Evolutionary conservation across 2,888 invertebrate species (phyloP), one percentile per base, ranked within the genome.

Genomic region (Buathra laborator): DNA sequence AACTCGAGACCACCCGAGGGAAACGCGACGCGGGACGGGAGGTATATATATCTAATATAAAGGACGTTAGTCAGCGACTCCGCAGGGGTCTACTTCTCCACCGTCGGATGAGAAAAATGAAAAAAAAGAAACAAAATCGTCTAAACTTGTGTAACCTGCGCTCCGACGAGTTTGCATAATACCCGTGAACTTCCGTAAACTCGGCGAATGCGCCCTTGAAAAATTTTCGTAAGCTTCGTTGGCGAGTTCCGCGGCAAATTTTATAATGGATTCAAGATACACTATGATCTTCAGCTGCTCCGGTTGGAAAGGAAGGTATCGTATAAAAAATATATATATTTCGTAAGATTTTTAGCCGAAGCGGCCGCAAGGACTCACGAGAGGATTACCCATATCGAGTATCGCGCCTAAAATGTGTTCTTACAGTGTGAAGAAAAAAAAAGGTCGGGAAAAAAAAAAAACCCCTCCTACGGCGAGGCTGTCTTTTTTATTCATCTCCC

Each of bases 381-480:
- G 64, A 80, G 72, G 64, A 86, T 86, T 84, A 86, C 53, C 79
- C 81, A 19, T 84, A 84, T 86, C 84, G 76, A 81, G 62, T 86
- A 53, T 86, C 86, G 53, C 78, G 62, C 48, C 48, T 19, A 53
- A 62, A 44, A 44, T 44, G 51, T 66, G 19, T 32, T 46, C 44
- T 59, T 75, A 75, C 51, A 62, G 64, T 29, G 68, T 37, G 14
- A 24, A 51, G 70, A 56, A 51, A 44, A 12, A 72, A 70, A 83
- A 83, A 72, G 64, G 51, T n/a, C n/a, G 64, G 5, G 37, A 74
- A 72, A 84, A 81, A 74, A 72, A 84, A 81, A 77, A 77, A 81
- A 64, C 9, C 56, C 56, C 56, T 81, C 62, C 51, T 44, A 79
- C 62, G 37, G 29, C 46, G 48, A 56, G 66, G 66, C 71, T 71